These are phyloP conservation scores for Orthochromis indermauri DNA, from an alignment of 2,113 vertebrate species.

Conservation along the genomic window DNA sequence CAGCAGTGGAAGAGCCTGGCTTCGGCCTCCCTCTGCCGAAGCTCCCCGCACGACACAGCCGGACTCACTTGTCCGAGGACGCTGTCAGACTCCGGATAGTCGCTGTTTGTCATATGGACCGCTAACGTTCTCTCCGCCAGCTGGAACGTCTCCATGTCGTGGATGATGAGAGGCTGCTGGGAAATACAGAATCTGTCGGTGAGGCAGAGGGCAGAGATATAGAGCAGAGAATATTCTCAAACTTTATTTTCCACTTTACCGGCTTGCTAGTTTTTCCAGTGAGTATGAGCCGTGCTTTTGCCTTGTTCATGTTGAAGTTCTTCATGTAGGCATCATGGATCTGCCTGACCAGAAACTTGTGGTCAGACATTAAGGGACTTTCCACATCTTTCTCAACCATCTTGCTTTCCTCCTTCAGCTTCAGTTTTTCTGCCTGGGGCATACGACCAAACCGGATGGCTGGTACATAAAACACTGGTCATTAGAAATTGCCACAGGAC, in stretches of 20 bases:
- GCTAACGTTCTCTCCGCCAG: slow-evolving; percentile 90
- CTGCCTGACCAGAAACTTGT: slow-evolving; percentile 79
- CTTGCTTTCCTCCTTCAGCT: slow-evolving; percentile 84
- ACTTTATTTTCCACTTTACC: slow-evolving; percentile 61
- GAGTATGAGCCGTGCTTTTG: slow-evolving; percentile 87
- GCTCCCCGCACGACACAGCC: slow-evolving; percentile 62
- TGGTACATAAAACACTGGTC: slow-evolving; percentile 30
- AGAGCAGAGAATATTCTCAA: neutral
- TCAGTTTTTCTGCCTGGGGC: slow-evolving; percentile 91
- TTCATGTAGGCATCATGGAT: slow-evolving; percentile 91
- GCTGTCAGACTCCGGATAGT: slow-evolving; percentile 72
- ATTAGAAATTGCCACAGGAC: neutral
- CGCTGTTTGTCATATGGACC: slow-evolving; percentile 77
- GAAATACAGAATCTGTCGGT: neutral
- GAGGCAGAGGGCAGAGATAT: neutral
- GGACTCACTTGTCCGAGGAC: slow-evolving; percentile 71
- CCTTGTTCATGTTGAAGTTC: slow-evolving; percentile 95
- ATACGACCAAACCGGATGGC: slow-evolving; percentile 96
- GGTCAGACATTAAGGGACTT: slow-evolving; percentile 74
- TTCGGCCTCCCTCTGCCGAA: slow-evolving; percentile 87
- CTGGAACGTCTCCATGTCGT: slow-evolving; percentile 95
- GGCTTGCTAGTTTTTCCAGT: slow-evolving; percentile 84
- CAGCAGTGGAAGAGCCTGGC: slow-evolving; percentile 94
- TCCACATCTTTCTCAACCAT: slow-evolving; percentile 71
- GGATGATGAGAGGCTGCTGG: slow-evolving; percentile 89